Evolutionary conservation across 2,113 vertebrate genomes (phyloP), one percentile per base, ranked within the genome.

Genomic region (Haliaeetus leucogaster): DNA sequence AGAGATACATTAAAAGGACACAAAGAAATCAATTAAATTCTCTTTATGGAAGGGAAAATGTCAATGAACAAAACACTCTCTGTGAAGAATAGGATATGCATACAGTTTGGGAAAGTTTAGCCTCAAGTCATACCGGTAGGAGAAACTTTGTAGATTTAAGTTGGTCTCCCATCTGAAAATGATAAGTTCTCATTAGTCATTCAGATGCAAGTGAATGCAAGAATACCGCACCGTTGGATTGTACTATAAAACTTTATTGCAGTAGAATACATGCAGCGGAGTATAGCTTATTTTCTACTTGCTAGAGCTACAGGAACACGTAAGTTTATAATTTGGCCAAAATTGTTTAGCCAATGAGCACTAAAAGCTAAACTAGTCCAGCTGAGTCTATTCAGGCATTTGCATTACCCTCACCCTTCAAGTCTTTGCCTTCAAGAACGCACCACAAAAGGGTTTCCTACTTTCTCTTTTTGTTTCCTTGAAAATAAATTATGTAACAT

Each of bases 11-110:
- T 89, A 89, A 92, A 93, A 89, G 53, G 27, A 85, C 32, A 52
- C 16, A 82, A 85, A 53, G 50, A 78, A 90, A 92, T 91, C 72
- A 94, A 93, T 93, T 85, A 88, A 76, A 76, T 84, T 76, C 42
- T 76, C 42, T 15, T 89, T 79, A 55, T 61, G 34, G 77, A 82
- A 76, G 13, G 21, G 21, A 68, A 87, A 82, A 82, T 76, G 73
- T 84, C 76, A 90, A 86, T 68, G 65, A 82, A 76, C 10, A 61
- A 83, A 55, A 61, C 26, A 48, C 40, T 55, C 30, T 59, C 45
- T 68, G 10, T 80, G 52, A 68, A 89, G 81, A 95, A 82, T 3
- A 63, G 47, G 13, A 67, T 42, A 15, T 13, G 3, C 30, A n/a
- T 79, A 29, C 8, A 68, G 7, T 61, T 71, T 63, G 40, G 62